phyloP scores from a whole-genome alignment of 1,140 invertebrate genomes.

The Teleogryllus occipitalis region DNA sequence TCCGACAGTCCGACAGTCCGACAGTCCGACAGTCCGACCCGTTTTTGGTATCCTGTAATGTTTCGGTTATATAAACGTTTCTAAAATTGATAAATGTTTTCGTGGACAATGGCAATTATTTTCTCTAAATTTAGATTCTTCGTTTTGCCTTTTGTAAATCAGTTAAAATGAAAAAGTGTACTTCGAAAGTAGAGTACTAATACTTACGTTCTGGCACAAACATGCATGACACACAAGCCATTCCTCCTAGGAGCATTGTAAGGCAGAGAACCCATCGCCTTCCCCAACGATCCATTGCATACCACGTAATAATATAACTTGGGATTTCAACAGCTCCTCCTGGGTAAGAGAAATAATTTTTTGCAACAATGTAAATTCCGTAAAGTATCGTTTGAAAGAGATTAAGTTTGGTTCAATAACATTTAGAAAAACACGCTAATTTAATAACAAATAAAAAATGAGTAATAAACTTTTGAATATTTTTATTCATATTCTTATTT shows the following conservation, averaged over 20 bases:
- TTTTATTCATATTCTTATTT: not conserved
- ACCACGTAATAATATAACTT: constrained; percentile 79
- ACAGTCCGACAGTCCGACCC: too few relatives aligned
- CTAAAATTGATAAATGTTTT: too few relatives aligned
- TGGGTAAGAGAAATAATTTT: not conserved
- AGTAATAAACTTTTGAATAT: not conserved
- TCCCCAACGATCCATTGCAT: constrained; percentile 67
- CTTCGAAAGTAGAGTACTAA: constrained; percentile 18
- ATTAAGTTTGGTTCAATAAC: not conserved
- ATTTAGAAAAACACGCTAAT: not conserved
- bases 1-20: too few relatives aligned
- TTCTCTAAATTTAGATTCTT: too few relatives aligned
- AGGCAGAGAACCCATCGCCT: constrained; percentile 73
- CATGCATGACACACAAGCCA: constrained; percentile 60
- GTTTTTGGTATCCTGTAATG: too few relatives aligned
- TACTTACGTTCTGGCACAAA: constrained; percentile 57
- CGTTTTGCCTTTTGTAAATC: too few relatives aligned
- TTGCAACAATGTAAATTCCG: too few relatives aligned
- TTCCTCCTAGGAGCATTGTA: constrained; percentile 75
- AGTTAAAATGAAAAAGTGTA: too few relatives aligned
- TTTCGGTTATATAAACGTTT: too few relatives aligned
- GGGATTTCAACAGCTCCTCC: constrained; percentile 72
- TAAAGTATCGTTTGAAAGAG: not conserved
- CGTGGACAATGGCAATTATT: too few relatives aligned
- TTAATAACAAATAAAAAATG: not conserved